phyloP scores from a whole-genome alignment of 1,140 invertebrate genomes.

The Ceratitis capitata region DNA sequence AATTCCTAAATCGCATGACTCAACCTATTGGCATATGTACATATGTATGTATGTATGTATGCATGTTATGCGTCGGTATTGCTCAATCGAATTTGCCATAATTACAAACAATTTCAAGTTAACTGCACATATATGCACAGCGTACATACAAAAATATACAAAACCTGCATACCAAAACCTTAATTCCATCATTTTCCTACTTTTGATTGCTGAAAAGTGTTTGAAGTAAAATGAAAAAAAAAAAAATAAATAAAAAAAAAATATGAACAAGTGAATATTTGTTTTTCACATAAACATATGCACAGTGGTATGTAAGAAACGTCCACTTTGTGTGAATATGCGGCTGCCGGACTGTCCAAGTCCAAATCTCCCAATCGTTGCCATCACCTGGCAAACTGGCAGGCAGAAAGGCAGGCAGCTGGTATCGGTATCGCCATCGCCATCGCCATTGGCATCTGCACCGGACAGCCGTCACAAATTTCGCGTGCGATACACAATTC shows the following conservation, averaged over 20 bases:
- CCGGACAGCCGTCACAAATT: constrained; percentile 24
- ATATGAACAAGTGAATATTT: too few relatives aligned
- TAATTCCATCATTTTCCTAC: neutral
- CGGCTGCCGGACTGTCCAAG: neutral
- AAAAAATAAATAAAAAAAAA: too few relatives aligned
- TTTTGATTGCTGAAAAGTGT: constrained; percentile 10
- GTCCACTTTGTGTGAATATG: constrained; percentile 22
- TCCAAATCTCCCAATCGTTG: too few relatives aligned
- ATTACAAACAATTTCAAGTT: constrained; percentile 14
- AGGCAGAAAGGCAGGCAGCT: neutral
- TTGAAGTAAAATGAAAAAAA: too few relatives aligned
- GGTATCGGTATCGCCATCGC: neutral
- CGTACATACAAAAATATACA: neutral
- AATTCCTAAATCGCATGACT: neutral
- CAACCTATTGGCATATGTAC: neutral
- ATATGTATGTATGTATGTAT: too few relatives aligned
- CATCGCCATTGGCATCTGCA: constrained; percentile 1
- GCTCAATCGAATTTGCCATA: neutral
- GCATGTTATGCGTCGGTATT: neutral
- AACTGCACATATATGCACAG: neutral
- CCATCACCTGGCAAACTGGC: constrained; percentile 19
- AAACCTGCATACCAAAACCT: neutral
- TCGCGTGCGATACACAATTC: constrained; percentile 34
- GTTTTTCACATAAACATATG: neutral
- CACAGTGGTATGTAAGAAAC: neutral